Evolutionary conservation across 2,797 vertebrate species (phyloP).

Genomic region (Sebastes diploproa): DNA sequence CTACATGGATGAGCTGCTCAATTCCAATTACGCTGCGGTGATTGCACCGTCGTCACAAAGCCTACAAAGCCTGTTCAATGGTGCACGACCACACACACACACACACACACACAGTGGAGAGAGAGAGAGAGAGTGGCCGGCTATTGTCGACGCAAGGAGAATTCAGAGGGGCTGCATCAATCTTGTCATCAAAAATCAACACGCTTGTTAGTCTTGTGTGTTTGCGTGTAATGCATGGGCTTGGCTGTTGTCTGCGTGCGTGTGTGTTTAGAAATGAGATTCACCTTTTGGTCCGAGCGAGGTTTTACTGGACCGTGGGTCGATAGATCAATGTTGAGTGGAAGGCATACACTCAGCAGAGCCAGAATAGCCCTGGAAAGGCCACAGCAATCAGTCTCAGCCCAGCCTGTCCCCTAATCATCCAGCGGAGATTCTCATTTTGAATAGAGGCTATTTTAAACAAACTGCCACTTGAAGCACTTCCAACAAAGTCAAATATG

Average conservation of each 20-base stretch:
- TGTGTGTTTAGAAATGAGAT: conserved; percentile 51
- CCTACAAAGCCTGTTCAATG: conserved; percentile 45
- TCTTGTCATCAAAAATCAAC: conserved; percentile 80
- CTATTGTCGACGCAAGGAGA: conserved; percentile 63
- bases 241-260: background rate
- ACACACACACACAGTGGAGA: background rate
- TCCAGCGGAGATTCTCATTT: conserved; percentile 62
- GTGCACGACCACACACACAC: background rate
- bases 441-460: conserved; percentile 63
- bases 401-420: conserved; percentile 69
- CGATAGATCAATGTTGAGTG: conserved; percentile 78
- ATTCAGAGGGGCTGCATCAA: conserved; percentile 64
- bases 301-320: conserved; percentile 77
- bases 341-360: conserved; percentile 78
- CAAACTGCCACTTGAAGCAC: conserved; percentile 51
- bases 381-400: conserved; percentile 77
- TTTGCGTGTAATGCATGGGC: background rate
- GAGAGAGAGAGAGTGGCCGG: background rate
- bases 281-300: conserved; percentile 72
- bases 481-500: conserved; percentile 56
- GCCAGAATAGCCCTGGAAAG: conserved; percentile 78
- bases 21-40: conserved; percentile 64
- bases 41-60: conserved; percentile 58
- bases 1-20: conserved; percentile 60
- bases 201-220: conserved; percentile 60